Base-by-base conservation (phyloP, 2,113 vertebrate species). In the Eudyptes chrysolophus region DNA sequence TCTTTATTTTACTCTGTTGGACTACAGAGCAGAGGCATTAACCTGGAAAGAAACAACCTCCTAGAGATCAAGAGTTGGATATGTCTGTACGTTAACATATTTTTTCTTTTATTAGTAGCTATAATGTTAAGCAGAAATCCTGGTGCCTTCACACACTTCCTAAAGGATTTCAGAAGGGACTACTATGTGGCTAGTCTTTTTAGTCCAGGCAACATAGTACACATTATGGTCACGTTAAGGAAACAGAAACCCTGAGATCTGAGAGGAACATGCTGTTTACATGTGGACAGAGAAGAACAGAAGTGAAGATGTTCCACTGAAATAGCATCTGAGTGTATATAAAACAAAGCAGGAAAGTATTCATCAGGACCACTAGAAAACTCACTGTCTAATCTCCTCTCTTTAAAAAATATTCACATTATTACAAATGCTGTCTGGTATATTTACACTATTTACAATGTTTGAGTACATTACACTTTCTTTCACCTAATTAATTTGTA, bases 11-110 rank as follows among this genome's bases (percentile, higher is more conserved):
- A 51, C 21, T 72, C 18, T 49, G 7, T 49, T 65, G 42, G 36
- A 52, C 24, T 25, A 18, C 0, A 0, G 10, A 24, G 9, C 16
- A 75, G 6, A 49, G 7, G 2, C 9, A 34, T 32, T 22, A 78
- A 38, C 1, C 5, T 52, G 57, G 11, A 62, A 75, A 52, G 10
- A 69, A 92, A 52, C 1, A 18, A 10, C 3, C 10, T 85, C 10
- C 15, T 22, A 27, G 22, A 54, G 7, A 21, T 32, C 2, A 24
- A 42, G 15, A 85, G 11, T 4, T 75, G 40, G 7, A 12, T 49
- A 13, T 44, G 30, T 27, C 5, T 49, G 3, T 13, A 11, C n/a
- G 9, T 16, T 34, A 54, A 84, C 10, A 6, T 30, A 26, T 9
- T 79, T 68, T 34, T 34, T n/a, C 0, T 27, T 40, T 75, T 8